Evolutionary conservation across 2,888 invertebrate genomes (phyloP).

Genomic region (Apeira syringaria): DNA sequence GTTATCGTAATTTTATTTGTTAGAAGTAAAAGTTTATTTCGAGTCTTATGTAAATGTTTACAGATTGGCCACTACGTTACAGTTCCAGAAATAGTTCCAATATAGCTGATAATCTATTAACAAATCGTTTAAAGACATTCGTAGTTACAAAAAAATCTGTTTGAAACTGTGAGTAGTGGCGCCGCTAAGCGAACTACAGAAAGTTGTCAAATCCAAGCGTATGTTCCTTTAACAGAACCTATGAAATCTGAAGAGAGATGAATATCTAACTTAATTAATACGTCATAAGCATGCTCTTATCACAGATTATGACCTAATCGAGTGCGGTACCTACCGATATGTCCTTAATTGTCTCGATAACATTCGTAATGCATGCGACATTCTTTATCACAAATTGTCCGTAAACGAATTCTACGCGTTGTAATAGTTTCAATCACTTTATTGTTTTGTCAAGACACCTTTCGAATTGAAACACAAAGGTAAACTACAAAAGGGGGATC

Average conservation of each 20-base stretch:
- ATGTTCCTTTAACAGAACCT: constrained; percentile 46
- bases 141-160: too few species aligned
- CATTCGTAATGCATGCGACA: constrained; percentile 31
- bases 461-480: too few species aligned
- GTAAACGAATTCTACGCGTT: too few species aligned
- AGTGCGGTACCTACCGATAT: constrained; percentile 72
- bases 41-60: constrained; percentile 44
- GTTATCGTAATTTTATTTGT: constrained; percentile 17
- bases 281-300: constrained; percentile 78
- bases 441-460: too few species aligned
- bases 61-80: constrained; percentile 67
- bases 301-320: constrained; percentile 76
- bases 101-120: too few species aligned
- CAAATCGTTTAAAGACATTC: constrained; percentile 9
- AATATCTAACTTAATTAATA: constrained; percentile 50
- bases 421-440: too few species aligned
- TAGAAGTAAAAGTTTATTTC: constrained; percentile 23
- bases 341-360: constrained; percentile 52
- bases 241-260: constrained; percentile 56
- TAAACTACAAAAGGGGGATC: too few species aligned
- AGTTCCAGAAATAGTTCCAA: too few species aligned
- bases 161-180: constrained; percentile 34
- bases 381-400: constrained; percentile 28
- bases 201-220: constrained; percentile 77
- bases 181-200: constrained; percentile 79